Conservation (phyloP, 1,140 invertebrate genomes). For the Platyscapa corneri region DNA sequence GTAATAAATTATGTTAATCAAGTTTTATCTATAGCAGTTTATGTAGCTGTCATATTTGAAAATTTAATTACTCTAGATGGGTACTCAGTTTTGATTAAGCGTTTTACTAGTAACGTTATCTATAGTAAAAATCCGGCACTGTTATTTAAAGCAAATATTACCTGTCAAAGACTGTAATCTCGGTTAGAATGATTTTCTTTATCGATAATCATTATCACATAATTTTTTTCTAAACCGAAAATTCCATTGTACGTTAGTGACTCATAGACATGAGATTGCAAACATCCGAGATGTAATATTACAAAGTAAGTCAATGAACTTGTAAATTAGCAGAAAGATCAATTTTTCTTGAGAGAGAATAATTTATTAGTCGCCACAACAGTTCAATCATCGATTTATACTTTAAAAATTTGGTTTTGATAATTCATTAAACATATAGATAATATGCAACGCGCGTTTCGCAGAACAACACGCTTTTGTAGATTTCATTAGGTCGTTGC, state of each 20-base stretch:
- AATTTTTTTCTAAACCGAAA: conserved; percentile 31
- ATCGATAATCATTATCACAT: conserved; percentile 47
- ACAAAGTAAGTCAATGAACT: conserved; percentile 29
- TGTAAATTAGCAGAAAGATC: neutral
- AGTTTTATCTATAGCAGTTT: neutral
- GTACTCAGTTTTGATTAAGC: conserved; percentile 20
- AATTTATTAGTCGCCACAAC: conserved; percentile 24
- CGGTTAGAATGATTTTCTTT: neutral
- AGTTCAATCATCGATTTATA: neutral
- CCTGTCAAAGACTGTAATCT: conserved; percentile 38
- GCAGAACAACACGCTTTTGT: neutral
- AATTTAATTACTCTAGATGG: conserved; percentile 12
- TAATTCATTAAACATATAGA: neutral
- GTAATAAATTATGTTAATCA: neutral
- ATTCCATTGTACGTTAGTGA: conserved; percentile 34
- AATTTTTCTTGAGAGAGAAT: neutral
- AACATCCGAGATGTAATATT: conserved; percentile 26
- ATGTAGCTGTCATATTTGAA: neutral
- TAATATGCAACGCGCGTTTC: neutral
- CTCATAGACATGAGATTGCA: conserved; percentile 14
- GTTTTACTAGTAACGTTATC: conserved; percentile 10
- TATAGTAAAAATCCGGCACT: conserved; percentile 1
- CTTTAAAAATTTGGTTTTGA: neutral
- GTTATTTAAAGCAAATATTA: conserved; percentile 42
- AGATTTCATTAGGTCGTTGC: neutral